phyloP scores from a whole-genome alignment of 2,113 vertebrate species.

The Euleptes europaea region DNA sequence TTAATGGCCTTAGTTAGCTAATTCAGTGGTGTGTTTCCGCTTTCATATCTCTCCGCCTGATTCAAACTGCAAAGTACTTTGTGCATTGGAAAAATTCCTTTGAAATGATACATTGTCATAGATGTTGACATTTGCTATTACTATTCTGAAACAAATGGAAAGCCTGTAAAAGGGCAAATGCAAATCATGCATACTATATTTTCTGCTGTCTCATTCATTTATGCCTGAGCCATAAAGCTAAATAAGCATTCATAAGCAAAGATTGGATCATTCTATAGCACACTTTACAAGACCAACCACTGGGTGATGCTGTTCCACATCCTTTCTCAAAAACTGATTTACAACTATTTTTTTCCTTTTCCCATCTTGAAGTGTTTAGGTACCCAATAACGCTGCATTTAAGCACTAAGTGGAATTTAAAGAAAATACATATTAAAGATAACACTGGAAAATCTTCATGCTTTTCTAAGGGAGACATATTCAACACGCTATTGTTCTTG shows the following conservation, averaged over 20 bases:
- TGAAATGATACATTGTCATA: background rate
- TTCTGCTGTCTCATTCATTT: background rate
- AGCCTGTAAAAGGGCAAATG: background rate
- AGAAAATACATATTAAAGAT: background rate
- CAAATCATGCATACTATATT: background rate
- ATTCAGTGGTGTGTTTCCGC: background rate
- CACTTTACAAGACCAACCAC: background rate
- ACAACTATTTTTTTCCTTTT: background rate
- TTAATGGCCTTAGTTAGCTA: too few relatives aligned
- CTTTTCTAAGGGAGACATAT: too few relatives aligned
- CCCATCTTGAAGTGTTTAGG: accelerated
- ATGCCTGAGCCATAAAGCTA: background rate
- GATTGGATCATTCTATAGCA: background rate
- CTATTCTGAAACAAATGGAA: background rate
- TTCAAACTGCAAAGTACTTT: background rate
- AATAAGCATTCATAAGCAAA: background rate
- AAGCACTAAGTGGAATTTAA: background rate
- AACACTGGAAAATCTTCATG: background rate
- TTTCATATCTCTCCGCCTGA: background rate
- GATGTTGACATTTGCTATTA: background rate
- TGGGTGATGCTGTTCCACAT: constrained; percentile 23
- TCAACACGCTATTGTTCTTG: background rate
- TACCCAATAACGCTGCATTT: background rate
- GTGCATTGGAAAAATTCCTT: background rate
- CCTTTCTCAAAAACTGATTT: background rate